A percentile compares a stretch with the other conserved stretches of the same genome.
These are phyloP conservation scores for Acleris emargana DNA, from an alignment of 2,888 invertebrate genomes.

Conservation along the genomic window DNA sequence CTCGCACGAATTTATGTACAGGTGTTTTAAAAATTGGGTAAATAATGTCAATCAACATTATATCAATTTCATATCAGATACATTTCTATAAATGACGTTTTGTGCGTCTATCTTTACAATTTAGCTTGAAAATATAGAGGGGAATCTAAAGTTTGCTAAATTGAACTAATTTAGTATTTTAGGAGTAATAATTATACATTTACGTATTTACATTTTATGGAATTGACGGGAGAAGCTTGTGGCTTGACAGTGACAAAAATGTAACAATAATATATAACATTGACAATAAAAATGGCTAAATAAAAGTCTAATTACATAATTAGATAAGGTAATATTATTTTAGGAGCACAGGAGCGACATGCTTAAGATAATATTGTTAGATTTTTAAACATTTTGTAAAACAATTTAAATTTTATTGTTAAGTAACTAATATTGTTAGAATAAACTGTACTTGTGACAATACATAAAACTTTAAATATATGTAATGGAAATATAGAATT, in stretches of 20 bases:
- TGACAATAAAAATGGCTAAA: conserved; percentile 56
- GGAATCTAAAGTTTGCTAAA: conserved; percentile 29
- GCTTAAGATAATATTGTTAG: conserved; percentile 47
- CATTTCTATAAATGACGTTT: conserved; percentile 52
- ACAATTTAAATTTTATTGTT: conserved; percentile 28
- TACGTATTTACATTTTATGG: conserved; percentile 38
- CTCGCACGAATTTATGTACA: conserved; percentile 55
- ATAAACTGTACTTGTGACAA: conserved; percentile 16
- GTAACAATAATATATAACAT: conserved; percentile 46
- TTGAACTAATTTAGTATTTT: conserved; percentile 22
- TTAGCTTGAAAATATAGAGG: conserved; percentile 41
- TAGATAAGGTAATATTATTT: conserved; percentile 41
- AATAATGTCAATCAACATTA: conserved; percentile 77
- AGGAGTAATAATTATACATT: conserved; percentile 29
- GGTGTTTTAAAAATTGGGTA: conserved; percentile 62
- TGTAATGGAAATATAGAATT: neutral
- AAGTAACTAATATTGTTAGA: conserved; percentile 27
- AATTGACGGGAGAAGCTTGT: conserved; percentile 40
- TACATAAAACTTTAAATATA: neutral
- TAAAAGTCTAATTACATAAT: conserved; percentile 38
- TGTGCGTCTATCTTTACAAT: conserved; percentile 57
- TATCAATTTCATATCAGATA: conserved; percentile 80
- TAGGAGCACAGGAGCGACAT: conserved; percentile 49
- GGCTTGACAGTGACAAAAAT: conserved; percentile 33
- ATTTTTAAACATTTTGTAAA: conserved; percentile 35